Conservation (phyloP, 2,888 invertebrate genomes). For the Philaethria dido region DNA sequence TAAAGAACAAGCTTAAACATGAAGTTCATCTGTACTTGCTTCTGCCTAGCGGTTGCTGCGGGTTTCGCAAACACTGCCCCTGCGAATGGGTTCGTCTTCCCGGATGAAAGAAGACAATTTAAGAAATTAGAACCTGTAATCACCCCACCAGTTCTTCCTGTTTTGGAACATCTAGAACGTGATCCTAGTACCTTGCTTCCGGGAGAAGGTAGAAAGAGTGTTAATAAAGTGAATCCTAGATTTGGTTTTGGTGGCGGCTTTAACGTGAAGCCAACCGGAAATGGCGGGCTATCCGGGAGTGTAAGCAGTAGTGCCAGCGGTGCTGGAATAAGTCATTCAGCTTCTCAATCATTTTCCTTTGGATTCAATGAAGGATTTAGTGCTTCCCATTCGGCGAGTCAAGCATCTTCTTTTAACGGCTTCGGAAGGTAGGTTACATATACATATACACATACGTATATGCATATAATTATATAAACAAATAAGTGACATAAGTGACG, state of each 20-base stretch:
- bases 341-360: constrained; percentile 77
- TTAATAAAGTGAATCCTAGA: constrained; percentile 60
- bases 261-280: constrained; percentile 69
- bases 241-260: constrained; percentile 72
- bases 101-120: constrained; percentile 64
- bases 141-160: constrained; percentile 78
- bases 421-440: constrained; percentile 70
- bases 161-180: constrained; percentile 77
- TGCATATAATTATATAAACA: neutral
- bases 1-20: constrained; percentile 62
- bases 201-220: constrained; percentile 53
- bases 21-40: constrained; percentile 67
- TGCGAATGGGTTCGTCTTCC: constrained; percentile 70
- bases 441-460: too few species aligned
- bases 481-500: neutral
- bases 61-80: constrained; percentile 58
- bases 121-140: constrained; percentile 74
- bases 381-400: constrained; percentile 78
- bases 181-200: constrained; percentile 78
- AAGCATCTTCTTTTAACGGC: constrained; percentile 76
- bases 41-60: constrained; percentile 57
- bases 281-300: constrained; percentile 73
- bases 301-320: constrained; percentile 74
- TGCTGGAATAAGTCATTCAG: constrained; percentile 72
- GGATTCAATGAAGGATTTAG: constrained; percentile 80